Base-by-base conservation (phyloP, 2,113 vertebrate species). In the Sinocyclocheilus grahami region DNA sequence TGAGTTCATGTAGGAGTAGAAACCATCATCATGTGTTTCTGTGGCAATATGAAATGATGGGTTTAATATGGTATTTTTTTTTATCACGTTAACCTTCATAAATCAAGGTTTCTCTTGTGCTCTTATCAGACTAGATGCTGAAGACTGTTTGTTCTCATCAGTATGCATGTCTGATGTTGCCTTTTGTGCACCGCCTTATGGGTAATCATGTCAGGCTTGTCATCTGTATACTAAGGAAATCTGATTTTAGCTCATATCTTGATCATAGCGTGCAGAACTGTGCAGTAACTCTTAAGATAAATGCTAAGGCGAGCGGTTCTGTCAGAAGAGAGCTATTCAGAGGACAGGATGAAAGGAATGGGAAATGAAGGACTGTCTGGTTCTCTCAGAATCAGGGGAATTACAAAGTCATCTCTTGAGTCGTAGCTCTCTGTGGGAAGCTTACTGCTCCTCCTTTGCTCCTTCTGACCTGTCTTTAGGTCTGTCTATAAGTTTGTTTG, bases 351-450 rank as follows among this genome's bases (percentile, higher is more conserved):
- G 89, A 93, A 87, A 92, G 74, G 81, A 91, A 93, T 87, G 81
- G 30, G 83, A 91, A 88, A 84, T 87, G 91, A 92, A 92, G 88
- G 88, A 89, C 88, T 91, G 93, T 93, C 92, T 91, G 87, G 84
- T 90, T 90, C 82, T 72, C 65, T 93, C 30, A 53, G 20, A 79
- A 77, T 83, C 63, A 60, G 12, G 81, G 72, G 89, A 86, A 85
- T 88, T 67, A 79, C 72, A 58, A 78, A 83, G 39, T 74, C 85
- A 84, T 88, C 46, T 82, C 81, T 4, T 78, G 60, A 30, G 51
- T 71, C 42, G 33, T 33, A 42, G 67, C 37, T 53, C 37, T 30
- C 42, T 86, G 75, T 87, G 86, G 55, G 33, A 86, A 71, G 18
- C 84, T 75, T 88, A 48, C 53, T 81, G 14, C 42, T 51, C 39